Conservation (phyloP, 37 sponge, comb jelly and placozoan genomes). For the Haliclona indistincta region DNA sequence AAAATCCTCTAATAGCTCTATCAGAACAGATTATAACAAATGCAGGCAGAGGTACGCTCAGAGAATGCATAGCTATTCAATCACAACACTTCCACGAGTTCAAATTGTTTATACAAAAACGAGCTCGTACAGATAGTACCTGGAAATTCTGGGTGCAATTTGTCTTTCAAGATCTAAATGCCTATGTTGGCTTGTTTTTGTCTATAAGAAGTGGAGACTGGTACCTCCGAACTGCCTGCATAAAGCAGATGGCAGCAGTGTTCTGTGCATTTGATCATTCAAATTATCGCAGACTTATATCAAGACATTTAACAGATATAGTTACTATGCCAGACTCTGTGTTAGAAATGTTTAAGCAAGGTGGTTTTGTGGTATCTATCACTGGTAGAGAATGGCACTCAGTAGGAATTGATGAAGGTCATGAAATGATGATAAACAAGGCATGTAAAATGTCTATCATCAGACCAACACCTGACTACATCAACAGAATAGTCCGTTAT, state of each 20-base stretch:
- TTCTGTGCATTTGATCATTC: slow-evolving; percentile 10
- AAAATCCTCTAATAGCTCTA: not conserved
- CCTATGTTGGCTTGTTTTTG: slow-evolving; percentile 9
- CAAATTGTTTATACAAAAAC: slow-evolving; percentile 9
- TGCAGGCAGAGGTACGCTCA: too few species aligned
- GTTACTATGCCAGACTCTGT: not conserved
- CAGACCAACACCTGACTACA: slow-evolving; percentile 15
- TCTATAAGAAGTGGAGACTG: slow-evolving; percentile 22
- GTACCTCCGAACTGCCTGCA: slow-evolving; percentile 5
- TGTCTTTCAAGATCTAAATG: slow-evolving; percentile 11
- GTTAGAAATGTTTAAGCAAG: not conserved
- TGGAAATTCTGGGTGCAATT: slow-evolving; percentile 35
- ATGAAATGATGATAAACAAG: slow-evolving; percentile 26
- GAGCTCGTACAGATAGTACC: slow-evolving; percentile 14
- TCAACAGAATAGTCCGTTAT: slow-evolving; percentile 2
- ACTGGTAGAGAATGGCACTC: slow-evolving; percentile 6
- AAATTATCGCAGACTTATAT: slow-evolving; percentile 5
- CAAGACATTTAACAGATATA: slow-evolving; percentile 11
- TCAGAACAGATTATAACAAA: not conserved
- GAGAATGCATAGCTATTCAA: too few species aligned
- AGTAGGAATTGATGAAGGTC: slow-evolving; percentile 19
- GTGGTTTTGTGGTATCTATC: not conserved
- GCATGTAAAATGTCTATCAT: slow-evolving; percentile 11
- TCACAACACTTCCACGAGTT: slow-evolving; percentile 7
- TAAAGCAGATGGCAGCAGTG: slow-evolving; percentile 17